A percentile compares a stretch with the other conserved stretches of the same genome.
Evolutionary conservation across 2,797 vertebrate species (phyloP).

Genomic region (Pangasius djambal): DNA sequence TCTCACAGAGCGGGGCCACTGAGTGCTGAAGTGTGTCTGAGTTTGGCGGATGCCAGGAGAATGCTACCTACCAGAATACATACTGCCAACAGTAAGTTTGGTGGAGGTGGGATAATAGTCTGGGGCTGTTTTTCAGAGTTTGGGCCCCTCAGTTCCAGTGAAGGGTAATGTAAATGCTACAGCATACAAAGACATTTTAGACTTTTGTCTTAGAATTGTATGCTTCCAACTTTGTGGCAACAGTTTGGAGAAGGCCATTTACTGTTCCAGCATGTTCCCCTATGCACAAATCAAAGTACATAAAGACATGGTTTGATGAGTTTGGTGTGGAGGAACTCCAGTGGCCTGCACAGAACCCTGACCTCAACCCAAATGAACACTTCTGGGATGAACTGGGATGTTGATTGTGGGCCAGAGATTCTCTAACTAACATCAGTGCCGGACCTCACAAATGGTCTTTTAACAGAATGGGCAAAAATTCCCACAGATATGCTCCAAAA

Average conservation of each 20-base stretch:
- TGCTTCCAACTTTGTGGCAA: neutral
- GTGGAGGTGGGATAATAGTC: neutral
- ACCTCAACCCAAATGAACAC: neutral
- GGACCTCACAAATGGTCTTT: neutral
- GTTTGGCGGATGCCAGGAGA: too few relatives aligned
- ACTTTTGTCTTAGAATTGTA: neutral
- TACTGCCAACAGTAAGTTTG: neutral
- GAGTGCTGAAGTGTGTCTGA: too few relatives aligned
- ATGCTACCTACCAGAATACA: neutral
- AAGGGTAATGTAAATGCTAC: neutral
- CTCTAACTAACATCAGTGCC: neutral
- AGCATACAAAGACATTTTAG: neutral
- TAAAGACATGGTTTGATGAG: neutral
- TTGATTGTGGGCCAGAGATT: neutral
- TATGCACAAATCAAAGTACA: neutral
- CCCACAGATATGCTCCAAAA: neutral
- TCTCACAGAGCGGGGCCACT: too few relatives aligned
- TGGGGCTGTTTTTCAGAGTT: neutral
- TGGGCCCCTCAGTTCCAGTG: neutral
- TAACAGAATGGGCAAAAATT: neutral
- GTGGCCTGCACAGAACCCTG: neutral
- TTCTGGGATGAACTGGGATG: neutral
- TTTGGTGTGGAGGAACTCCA: neutral
- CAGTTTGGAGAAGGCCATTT: neutral
- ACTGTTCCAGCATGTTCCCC: neutral